Evolutionary conservation across 2,797 vertebrate genomes (phyloP).

Genomic region (Hemibagrus guttatus): DNA sequence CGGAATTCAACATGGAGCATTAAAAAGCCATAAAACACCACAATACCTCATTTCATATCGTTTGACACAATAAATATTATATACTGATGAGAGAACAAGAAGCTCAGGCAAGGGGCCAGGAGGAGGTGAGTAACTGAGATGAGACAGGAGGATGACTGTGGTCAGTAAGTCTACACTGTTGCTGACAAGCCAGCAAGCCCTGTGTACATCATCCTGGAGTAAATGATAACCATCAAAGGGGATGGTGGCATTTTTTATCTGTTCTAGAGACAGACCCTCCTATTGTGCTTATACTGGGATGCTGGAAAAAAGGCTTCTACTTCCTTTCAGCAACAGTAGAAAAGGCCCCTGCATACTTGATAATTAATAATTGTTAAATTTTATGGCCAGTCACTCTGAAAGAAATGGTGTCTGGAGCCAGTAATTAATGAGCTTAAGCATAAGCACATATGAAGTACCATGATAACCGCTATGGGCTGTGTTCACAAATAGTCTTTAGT

Average conservation of each 20-base stretch:
- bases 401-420: conserved; percentile 70
- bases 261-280: conserved; percentile 74
- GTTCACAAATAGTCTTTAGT: conserved; percentile 39
- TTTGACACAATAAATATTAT: background rate
- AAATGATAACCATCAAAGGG: conserved; percentile 85
- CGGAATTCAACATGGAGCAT: background rate
- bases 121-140: conserved; percentile 70
- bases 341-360: conserved; percentile 76
- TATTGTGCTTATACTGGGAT: conserved; percentile 75
- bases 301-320: conserved; percentile 72
- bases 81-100: conserved; percentile 34
- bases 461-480: conserved; percentile 20
- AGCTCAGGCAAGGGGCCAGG: conserved; percentile 34
- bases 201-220: conserved; percentile 67
- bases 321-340: conserved; percentile 76
- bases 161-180: conserved; percentile 78
- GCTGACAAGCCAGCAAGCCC: conserved; percentile 74
- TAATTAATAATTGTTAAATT: conserved; percentile 84
- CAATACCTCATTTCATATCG: background rate
- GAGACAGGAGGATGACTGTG: conserved; percentile 61
- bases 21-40: conserved; percentile 1
- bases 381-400: conserved; percentile 78
- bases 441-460: conserved; percentile 47
- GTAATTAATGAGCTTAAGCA: conserved; percentile 55
- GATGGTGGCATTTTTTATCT: conserved; percentile 75